These are phyloP conservation scores for Aleiodes sp. DNA, from an alignment of 1,140 invertebrate genomes.

Conservation along the genomic window DNA sequence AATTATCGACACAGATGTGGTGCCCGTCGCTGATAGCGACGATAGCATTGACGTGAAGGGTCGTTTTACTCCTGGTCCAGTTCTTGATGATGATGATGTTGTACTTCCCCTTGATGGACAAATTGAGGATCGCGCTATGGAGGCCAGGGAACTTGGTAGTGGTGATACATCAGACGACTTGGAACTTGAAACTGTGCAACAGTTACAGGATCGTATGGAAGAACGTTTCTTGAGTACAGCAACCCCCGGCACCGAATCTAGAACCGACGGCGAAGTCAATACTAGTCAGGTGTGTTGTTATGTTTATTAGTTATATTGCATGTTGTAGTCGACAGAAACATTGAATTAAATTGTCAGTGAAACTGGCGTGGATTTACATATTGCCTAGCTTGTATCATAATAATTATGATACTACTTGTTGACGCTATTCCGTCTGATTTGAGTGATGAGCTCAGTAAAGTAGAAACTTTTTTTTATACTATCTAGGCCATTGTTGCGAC, in stretches of 20 bases:
- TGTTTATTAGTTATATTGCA: not conserved
- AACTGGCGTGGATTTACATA: too few species aligned
- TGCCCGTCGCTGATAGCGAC: slow-evolving; percentile 63
- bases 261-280: slow-evolving; percentile 73
- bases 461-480: not conserved
- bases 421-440: not conserved
- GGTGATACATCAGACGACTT: slow-evolving; percentile 56
- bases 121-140: slow-evolving; percentile 62
- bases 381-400: not conserved
- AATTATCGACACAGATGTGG: slow-evolving; percentile 62
- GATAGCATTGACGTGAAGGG: slow-evolving; percentile 61
- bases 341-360: too few species aligned
- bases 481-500: slow-evolving; percentile 23
- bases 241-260: slow-evolving; percentile 67
- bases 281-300: slow-evolving; percentile 70
- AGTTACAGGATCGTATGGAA: slow-evolving; percentile 69
- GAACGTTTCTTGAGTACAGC: slow-evolving; percentile 65
- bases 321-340: slow-evolving; percentile 1
- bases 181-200: slow-evolving; percentile 52
- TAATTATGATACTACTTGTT: not conserved
- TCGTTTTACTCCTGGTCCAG: slow-evolving; percentile 49
- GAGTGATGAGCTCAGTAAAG: not conserved
- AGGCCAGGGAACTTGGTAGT: slow-evolving; percentile 55
- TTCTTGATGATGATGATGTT: slow-evolving; percentile 58
- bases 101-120: slow-evolving; percentile 60